phyloP scores from a whole-genome alignment of 2,113 vertebrate genomes.

The Pelvicachromis taeniatus region DNA sequence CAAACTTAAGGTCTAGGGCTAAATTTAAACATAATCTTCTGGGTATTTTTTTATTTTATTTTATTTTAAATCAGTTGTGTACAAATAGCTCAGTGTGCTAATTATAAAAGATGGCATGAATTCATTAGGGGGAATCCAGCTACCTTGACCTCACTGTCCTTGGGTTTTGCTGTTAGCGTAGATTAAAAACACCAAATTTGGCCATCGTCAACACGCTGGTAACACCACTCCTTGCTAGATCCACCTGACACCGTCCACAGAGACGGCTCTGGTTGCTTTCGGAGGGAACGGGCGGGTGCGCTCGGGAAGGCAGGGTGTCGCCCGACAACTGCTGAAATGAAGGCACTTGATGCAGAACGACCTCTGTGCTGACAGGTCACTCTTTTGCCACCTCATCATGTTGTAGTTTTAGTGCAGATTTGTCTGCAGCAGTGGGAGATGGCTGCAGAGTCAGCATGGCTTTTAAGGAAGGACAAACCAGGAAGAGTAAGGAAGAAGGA shows the following conservation, averaged over 20 bases:
- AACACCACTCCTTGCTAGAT: background rate
- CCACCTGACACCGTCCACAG: background rate
- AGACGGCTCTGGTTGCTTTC: background rate
- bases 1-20: background rate
- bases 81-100: background rate
- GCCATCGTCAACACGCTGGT: background rate
- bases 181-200: background rate
- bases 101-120: background rate
- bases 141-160: rapidly evolving
- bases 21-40: background rate
- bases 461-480: slow-evolving; percentile 2
- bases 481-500: slow-evolving; percentile 6
- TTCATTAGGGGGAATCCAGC: background rate
- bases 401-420: background rate
- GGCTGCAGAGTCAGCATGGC: slow-evolving; percentile 41
- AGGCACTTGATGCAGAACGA: background rate
- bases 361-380: background rate
- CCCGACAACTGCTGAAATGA: background rate
- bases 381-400: slow-evolving; percentile 44
- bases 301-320: background rate
- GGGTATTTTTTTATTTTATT: background rate
- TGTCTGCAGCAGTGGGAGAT: background rate
- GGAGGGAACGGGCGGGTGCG: background rate
- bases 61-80: background rate
- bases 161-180: background rate